Evolutionary conservation across 2,113 vertebrate species (phyloP), one percentile per base, ranked within the genome.

Genomic region (Ellobius talpinus): DNA sequence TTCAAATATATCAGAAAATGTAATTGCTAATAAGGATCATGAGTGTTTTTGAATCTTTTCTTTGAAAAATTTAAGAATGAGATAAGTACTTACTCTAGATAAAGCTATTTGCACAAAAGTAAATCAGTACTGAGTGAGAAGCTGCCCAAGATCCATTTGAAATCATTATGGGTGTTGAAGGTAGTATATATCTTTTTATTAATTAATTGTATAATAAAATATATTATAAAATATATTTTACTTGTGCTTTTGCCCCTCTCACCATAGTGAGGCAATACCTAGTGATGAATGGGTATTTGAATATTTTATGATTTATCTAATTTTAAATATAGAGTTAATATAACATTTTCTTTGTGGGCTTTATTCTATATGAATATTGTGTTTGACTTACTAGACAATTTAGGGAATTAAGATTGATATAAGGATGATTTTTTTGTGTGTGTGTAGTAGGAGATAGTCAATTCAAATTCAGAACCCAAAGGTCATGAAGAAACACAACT

Each of bases 291-390:
- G 5, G 19, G 58, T 45, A 88, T 84, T 90, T 88, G 8, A 9
- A 50, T 58, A 77, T 31, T 82, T 94, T 84, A 82, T 87, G 31
- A 86, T 33, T 90, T 92, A 63, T 87, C 87, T 87, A 90, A 70
- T 84, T 95, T 81, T 78, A 86, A 91, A 70, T 45, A 94, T 47
- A 79, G 3, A n/a, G 7, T 52, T 65, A 3, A 58, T 72, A 58
- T 72, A 78, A 91, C 78, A 68, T 58, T 61, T 31, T 55, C 58
- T 7, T 5, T 45, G 2, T 33, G 19, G 63, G 74, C 31, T 70
- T 3, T 82, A 79, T 61, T 92, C 42, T 78, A 52, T 3, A 5
- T 19, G 47, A 52, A 77, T 52, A 47, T 78, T 78, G 2, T 70
- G 31, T 61, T 79, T 95, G 33, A 14, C 10, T 93, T 36, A 66